Base-by-base conservation (phyloP, 2,113 vertebrate genomes). In the Bungarus multicinctus region DNA sequence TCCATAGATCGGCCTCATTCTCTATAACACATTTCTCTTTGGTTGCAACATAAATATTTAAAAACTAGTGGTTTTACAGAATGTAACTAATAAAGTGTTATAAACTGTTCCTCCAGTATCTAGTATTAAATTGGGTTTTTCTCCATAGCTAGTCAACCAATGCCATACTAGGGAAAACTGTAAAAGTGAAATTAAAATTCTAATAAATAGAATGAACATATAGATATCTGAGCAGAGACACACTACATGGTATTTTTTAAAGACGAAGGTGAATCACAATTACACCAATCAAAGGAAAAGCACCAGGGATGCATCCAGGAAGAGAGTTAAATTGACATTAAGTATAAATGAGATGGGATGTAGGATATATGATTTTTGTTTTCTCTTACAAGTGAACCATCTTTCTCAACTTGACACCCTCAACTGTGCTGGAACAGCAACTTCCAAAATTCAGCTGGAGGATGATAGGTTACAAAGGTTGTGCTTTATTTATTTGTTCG, bases 1-100 rank as follows among this genome's bases (percentile, higher is more conserved):
- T n/a, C 18, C 5, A 74, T 69, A 53, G 3, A 34, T 11, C 23
- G 34, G 25, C 22, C 18, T 47, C 22, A 53, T 88, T 90, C 64
- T 52, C 87, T 60, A 9, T 27, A 86, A 64, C 27, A 3, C 47
- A 45, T 90, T 88, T 74, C 1, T 50, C 43, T 50, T 81, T 90
- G 85, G 54, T 90, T 87, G 12, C n/a, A 50, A 50, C 50, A 57
- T 27, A 91, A 91, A 91, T 91, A 85, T 89, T 90, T n/a, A 81
- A 27, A 34, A 2, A 12, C 54, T 39, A 74, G 91, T 53, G 47
- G 47, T 5, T 18, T 88, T 90, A 45, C 12, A 3, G 9, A 25
- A 88, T 57, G 47, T 2, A 16, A 34, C 39, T 55, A 34, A 74
- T 74, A 89, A 87, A 88, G 34, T 30, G 16, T 81, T 54, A 81